Evolutionary conservation across 2,113 vertebrate genomes (phyloP).

Genomic region (Dascyllus trimaculatus): DNA sequence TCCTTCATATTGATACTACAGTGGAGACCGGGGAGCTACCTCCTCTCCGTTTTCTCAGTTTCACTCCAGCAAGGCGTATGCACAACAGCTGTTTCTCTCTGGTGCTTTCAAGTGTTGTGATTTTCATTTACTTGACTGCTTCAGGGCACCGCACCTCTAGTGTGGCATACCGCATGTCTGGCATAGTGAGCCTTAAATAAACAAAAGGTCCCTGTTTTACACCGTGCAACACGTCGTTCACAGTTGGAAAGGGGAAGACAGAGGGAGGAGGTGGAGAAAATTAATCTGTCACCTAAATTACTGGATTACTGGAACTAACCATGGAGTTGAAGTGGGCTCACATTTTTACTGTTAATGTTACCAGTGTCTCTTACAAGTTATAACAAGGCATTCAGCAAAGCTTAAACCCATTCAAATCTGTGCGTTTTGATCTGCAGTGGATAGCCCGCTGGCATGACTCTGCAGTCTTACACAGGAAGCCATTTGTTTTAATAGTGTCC

Average conservation of each 20-base stretch:
- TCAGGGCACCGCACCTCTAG: slow-evolving; percentile 86
- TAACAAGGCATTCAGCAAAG: neutral
- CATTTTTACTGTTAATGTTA: slow-evolving; percentile 2
- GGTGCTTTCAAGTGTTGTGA: slow-evolving; percentile 85
- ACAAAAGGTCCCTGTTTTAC: slow-evolving; percentile 86
- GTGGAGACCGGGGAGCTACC: slow-evolving; percentile 20
- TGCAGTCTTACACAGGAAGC: neutral
- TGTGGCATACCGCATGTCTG: slow-evolving; percentile 88
- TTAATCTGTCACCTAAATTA: slow-evolving; percentile 85
- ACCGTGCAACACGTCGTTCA: slow-evolving; percentile 82
- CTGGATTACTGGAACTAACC: slow-evolving; percentile 75
- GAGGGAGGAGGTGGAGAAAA: slow-evolving; percentile 25
- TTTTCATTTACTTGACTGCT: slow-evolving; percentile 90
- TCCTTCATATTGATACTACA: slow-evolving; percentile 15
- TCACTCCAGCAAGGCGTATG: slow-evolving; percentile 78
- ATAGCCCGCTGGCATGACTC: neutral
- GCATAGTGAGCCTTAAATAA: slow-evolving; percentile 89
- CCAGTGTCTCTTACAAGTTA: neutral
- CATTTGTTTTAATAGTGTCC: neutral
- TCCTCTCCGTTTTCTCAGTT: slow-evolving; percentile 46
- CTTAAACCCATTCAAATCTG: neutral
- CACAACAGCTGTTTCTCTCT: slow-evolving; percentile 87
- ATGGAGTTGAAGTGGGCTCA: slow-evolving; percentile 38
- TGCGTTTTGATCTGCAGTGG: neutral
- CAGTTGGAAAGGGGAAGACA: slow-evolving; percentile 56